phyloP scores from a whole-genome alignment of 1,140 invertebrate species.

The Drosophila murphyi region DNA sequence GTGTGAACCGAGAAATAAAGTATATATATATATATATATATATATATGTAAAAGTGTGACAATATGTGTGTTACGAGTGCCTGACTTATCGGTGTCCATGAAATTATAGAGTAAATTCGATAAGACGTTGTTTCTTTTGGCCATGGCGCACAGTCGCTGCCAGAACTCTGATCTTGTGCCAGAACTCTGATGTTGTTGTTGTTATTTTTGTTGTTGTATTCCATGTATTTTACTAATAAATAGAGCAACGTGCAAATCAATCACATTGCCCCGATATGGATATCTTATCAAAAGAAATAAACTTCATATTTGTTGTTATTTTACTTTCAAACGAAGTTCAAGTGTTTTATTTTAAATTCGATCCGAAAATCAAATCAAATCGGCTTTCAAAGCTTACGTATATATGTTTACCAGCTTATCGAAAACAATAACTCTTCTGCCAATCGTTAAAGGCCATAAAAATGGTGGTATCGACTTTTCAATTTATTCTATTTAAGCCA shows the following conservation, averaged over 20 bases:
- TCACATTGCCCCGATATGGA: conserved; percentile 65
- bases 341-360: conserved; percentile 8
- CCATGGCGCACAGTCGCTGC: conserved; percentile 5
- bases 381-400: conserved; percentile 4
- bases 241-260: conserved; percentile 57
- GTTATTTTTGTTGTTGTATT: conserved; percentile 27
- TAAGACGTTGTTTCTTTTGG: conserved; percentile 36
- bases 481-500: neutral
- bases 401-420: conserved; percentile 13
- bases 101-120: conserved; percentile 50
- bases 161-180: conserved; percentile 29
- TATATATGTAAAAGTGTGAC: conserved; percentile 1
- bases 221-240: conserved; percentile 48
- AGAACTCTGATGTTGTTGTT: conserved; percentile 9
- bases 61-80: neutral
- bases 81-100: conserved; percentile 44
- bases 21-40: no score
- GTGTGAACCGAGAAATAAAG: neutral
- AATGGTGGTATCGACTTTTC: neutral
- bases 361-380: conserved; percentile 14
- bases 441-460: neutral
- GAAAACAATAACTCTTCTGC: conserved; percentile 13
- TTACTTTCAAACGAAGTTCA: neutral
- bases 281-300: conserved; percentile 76
- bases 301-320: conserved; percentile 35